These are phyloP conservation scores for Oopsacas minuta DNA, from an alignment of 37 sponge, comb jelly and placozoan species.

Conservation along the genomic window DNA sequence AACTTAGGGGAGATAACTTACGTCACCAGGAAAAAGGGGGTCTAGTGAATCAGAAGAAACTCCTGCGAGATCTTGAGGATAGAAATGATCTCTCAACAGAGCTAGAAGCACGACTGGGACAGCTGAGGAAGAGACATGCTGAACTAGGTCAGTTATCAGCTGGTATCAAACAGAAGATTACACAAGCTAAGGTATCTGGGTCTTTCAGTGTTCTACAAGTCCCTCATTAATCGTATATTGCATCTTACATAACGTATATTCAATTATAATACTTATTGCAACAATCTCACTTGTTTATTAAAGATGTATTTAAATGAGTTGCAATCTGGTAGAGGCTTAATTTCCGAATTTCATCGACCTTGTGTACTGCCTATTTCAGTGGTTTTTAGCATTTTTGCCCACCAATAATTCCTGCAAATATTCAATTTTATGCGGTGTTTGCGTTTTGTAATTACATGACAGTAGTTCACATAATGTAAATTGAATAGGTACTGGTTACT, in stretches of 20 bases:
- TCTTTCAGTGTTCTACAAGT: background rate
- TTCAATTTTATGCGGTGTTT: no score
- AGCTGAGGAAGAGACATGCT: background rate
- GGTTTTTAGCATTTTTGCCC: no score
- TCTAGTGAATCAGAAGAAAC: slow-evolving; percentile 62
- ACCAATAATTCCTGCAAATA: no score
- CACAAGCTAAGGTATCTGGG: background rate
- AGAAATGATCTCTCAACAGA: slow-evolving; percentile 35
- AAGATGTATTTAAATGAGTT: background rate
- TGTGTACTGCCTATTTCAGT: no score
- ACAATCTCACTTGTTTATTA: background rate
- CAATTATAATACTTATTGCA: background rate
- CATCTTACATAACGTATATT: background rate
- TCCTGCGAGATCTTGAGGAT: slow-evolving; percentile 87
- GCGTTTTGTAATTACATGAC: no score
- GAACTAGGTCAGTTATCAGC: background rate
- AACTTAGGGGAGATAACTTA: slow-evolving; percentile 63
- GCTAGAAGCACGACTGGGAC: background rate
- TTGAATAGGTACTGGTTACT: no score
- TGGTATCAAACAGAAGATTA: slow-evolving; percentile 11
- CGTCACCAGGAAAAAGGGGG: slow-evolving; percentile 69
- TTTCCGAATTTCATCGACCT: no score
- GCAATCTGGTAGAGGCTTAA: no score
- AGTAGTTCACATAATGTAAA: no score
- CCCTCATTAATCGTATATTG: background rate